Conservation (phyloP, 2,113 vertebrate genomes). For the Peromyscus maniculatus region DNA sequence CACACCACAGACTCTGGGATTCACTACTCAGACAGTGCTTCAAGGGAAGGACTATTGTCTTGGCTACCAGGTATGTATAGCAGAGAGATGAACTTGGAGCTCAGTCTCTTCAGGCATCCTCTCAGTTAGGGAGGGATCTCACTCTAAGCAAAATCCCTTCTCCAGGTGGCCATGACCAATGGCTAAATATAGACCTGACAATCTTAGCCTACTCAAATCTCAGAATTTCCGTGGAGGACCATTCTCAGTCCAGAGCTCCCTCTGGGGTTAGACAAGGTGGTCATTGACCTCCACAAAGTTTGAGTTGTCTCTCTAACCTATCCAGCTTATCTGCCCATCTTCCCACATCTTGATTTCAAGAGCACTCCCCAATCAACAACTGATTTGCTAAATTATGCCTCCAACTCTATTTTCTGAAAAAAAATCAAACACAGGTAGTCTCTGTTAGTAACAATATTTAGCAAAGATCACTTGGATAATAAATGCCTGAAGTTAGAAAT, state of each 20-base stretch:
- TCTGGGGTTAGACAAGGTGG: not conserved
- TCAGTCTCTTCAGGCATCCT: not conserved
- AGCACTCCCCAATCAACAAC: not conserved
- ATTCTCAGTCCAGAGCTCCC: not conserved
- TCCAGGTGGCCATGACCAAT: not conserved
- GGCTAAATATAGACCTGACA: not conserved
- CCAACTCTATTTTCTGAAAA: not conserved
- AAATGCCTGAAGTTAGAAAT: not conserved
- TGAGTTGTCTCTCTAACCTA: not conserved
- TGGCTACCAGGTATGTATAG: not conserved
- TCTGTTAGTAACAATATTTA: not conserved
- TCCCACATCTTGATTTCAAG: constrained; percentile 22
- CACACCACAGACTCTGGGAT: no score
- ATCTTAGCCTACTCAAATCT: not conserved
- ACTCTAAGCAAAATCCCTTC: not conserved
- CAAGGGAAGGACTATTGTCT: not conserved
- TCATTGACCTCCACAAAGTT: not conserved
- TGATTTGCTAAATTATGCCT: constrained; percentile 18
- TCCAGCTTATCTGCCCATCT: not conserved
- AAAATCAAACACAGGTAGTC: not conserved
- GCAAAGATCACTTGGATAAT: not conserved
- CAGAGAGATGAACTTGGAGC: not conserved
- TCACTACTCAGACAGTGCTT: not conserved
- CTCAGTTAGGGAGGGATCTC: not conserved
- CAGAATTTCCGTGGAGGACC: not conserved